Percentiles rank a stretch among this genome's conserved stretches.
Conservation (phyloP, 1,140 invertebrate genomes). For the Bombus sylvicola region DNA sequence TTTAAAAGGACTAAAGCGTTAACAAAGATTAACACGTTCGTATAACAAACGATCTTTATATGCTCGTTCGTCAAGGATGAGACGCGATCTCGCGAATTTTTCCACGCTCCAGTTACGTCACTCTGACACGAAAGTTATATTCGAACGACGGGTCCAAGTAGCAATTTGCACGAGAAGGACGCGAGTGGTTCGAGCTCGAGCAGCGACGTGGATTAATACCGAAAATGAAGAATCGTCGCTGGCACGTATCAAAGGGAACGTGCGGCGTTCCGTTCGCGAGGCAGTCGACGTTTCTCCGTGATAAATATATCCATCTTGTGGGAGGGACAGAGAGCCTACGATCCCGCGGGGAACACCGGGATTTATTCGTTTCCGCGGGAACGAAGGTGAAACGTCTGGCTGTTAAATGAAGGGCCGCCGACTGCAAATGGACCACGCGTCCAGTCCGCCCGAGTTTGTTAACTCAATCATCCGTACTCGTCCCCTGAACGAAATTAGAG, state of each 20-base stretch:
- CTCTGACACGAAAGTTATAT: neutral
- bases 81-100: constrained; percentile 1
- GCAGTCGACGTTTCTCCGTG: neutral
- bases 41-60: constrained; percentile 3
- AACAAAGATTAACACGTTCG: neutral
- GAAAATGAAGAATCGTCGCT: constrained; percentile 36
- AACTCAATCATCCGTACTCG: constrained; percentile 19
- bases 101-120: neutral
- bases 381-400: constrained; percentile 30
- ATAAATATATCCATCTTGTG: constrained; percentile 29
- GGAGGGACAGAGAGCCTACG: neutral
- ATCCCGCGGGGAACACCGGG: neutral
- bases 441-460: constrained; percentile 4
- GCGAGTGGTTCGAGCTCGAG: neutral
- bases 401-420: constrained; percentile 21
- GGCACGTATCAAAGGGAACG: constrained; percentile 11
- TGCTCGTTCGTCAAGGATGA: neutral
- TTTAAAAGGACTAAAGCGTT: neutral
- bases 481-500: neutral
- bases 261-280: neutral
- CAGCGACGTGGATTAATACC: constrained; percentile 27
- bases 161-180: neutral
- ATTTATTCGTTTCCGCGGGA: constrained; percentile 35
- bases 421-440: constrained; percentile 30
- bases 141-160: neutral